Percentiles rank a stretch among this genome's conserved stretches.
Evolutionary conservation across 1,140 invertebrate species (phyloP).

Genomic region (Aphaenogaster rudis): DNA sequence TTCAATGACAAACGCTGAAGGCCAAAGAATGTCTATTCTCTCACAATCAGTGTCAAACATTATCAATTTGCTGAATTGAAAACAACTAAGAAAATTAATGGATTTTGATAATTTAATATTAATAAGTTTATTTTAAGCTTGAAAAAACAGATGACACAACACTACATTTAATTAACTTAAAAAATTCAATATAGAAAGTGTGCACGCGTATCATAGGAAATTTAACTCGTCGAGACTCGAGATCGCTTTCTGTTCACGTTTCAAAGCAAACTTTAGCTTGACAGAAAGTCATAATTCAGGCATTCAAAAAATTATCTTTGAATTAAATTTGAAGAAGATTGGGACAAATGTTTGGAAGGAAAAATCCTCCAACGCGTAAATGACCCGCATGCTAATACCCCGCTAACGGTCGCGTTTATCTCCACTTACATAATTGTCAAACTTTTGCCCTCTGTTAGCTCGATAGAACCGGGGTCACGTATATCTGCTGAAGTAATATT

Average conservation of each 20-base stretch:
- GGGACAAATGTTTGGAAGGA: not conserved
- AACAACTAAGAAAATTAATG: not conserved
- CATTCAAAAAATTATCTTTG: not conserved
- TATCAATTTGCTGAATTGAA: not conserved
- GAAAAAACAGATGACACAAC: not conserved
- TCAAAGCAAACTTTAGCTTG: not conserved
- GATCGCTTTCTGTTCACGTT: not conserved
- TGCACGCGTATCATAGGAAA: not conserved
- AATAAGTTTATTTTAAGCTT: not conserved
- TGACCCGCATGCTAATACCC: not conserved
- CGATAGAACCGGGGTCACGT: not conserved
- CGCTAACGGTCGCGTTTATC: not conserved
- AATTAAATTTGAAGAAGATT: slow-evolving; percentile 10
- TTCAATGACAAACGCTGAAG: not conserved
- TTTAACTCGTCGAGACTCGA: not conserved
- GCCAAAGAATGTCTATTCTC: not conserved
- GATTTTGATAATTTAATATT: not conserved
- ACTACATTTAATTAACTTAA: not conserved
- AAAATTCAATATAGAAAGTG: not conserved
- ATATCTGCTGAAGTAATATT: slow-evolving; percentile 20
- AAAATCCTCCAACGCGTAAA: not conserved
- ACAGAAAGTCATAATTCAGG: not conserved
- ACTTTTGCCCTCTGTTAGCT: slow-evolving; percentile 12
- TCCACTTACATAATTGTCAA: slow-evolving; percentile 24
- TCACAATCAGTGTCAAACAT: not conserved